Evolutionary conservation across 2,113 vertebrate genomes (phyloP).

Genomic region (Elanus axillaris): DNA sequence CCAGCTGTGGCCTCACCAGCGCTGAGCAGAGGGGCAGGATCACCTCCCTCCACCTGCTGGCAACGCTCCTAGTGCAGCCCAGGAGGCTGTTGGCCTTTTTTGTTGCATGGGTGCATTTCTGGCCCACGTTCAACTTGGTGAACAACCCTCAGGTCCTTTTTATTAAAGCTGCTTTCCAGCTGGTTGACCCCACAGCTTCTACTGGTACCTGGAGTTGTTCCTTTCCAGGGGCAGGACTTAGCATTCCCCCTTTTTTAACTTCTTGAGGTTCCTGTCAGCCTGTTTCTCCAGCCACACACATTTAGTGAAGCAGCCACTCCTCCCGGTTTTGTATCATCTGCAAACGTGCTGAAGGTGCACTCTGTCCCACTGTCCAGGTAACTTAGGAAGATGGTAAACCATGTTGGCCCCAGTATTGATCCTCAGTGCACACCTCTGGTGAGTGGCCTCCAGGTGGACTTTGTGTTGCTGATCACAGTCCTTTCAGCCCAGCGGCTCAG

Average conservation of each 20-base stretch:
- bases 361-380: neutral
- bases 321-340: neutral
- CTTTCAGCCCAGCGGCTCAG: neutral
- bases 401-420: neutral
- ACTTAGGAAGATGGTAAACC: neutral
- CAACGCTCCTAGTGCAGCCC: neutral
- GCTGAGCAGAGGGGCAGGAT: neutral
- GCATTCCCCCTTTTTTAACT: neutral
- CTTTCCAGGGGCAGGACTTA: neutral
- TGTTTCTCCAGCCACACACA: neutral
- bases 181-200: neutral
- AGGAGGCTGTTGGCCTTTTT: neutral
- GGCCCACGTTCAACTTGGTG: neutral
- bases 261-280: neutral
- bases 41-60: neutral
- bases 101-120: neutral
- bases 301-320: neutral
- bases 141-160: neutral
- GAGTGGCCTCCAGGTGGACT: neutral
- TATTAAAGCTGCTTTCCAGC: neutral
- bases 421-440: neutral
- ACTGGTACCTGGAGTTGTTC: neutral
- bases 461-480: neutral
- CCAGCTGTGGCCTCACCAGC: neutral
- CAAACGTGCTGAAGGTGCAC: neutral